A percentile compares a stretch with the other conserved stretches of the same genome.
phyloP scores from a whole-genome alignment of 2,888 invertebrate species.

The Lottia scabra region DNA sequence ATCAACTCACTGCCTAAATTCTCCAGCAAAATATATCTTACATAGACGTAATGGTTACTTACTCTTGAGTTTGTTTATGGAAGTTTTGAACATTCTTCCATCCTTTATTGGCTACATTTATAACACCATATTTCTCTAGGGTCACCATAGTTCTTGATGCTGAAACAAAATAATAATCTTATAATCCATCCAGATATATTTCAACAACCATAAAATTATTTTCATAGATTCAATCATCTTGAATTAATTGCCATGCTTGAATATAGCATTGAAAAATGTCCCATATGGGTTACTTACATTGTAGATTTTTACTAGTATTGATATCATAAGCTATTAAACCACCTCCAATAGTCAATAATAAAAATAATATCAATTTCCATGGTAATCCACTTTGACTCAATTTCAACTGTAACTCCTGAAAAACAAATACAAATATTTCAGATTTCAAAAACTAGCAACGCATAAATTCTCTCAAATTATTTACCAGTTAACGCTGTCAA shows the following conservation, averaged over 20 bases:
- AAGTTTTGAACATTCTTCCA: slow-evolving; percentile 36
- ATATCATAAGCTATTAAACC: slow-evolving; percentile 62
- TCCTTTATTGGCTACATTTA: slow-evolving; percentile 46
- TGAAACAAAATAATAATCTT: slow-evolving; percentile 35
- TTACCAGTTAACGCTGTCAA: too few relatives aligned
- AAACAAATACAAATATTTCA: too few relatives aligned
- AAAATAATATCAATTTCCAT: slow-evolving; percentile 57
- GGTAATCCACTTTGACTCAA: slow-evolving; percentile 58
- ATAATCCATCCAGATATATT: background rate
- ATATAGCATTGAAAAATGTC: too few relatives aligned
- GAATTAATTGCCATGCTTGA: too few relatives aligned
- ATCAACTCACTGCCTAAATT: too few relatives aligned
- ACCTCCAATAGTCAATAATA: slow-evolving; percentile 47
- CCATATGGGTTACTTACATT: slow-evolving; percentile 43
- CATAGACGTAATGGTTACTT: background rate
- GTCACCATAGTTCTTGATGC: slow-evolving; percentile 58
- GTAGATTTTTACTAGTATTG: slow-evolving; percentile 52
- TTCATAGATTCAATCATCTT: too few relatives aligned
- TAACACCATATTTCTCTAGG: slow-evolving; percentile 60
- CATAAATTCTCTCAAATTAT: background rate
- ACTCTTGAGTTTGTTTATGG: background rate
- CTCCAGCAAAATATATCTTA: too few relatives aligned
- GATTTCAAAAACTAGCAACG: too few relatives aligned
- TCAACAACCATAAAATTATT: too few relatives aligned
- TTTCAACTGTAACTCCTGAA: slow-evolving; percentile 60